Evolutionary conservation across 2,113 vertebrate genomes (phyloP).

Genomic region (Benitochromis conjunctus): DNA sequence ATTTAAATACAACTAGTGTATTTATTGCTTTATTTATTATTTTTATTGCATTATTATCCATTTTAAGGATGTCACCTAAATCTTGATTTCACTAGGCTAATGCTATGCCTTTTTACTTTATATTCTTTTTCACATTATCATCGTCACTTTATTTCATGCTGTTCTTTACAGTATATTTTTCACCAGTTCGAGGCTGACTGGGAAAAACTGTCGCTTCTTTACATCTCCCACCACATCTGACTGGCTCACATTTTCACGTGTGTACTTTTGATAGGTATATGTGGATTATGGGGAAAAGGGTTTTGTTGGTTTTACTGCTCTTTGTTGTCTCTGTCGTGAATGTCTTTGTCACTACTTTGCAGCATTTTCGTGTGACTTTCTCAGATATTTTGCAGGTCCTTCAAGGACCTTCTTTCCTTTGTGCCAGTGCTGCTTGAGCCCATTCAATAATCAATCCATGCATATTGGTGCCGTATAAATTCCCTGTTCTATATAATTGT

Average conservation of each 20-base stretch:
- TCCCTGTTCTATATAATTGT: not conserved
- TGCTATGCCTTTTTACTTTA: not conserved
- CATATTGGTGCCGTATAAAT: not conserved
- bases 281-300: not conserved
- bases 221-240: not conserved
- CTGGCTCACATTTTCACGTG: not conserved
- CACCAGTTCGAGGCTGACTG: not conserved
- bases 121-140: not conserved
- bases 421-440: not conserved
- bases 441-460: not conserved
- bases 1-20: too few relatives aligned
- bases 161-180: accelerated
- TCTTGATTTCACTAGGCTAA: not conserved
- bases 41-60: not conserved
- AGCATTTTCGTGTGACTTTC: not conserved
- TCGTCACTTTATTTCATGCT: not conserved
- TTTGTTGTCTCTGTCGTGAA: not conserved
- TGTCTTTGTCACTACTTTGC: not conserved
- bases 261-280: not conserved
- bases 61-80: not conserved
- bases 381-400: accelerated
- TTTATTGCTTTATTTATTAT: too few relatives aligned
- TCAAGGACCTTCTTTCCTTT: not conserved
- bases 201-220: not conserved
- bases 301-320: not conserved